Evolutionary conservation across 2,113 vertebrate species (phyloP).

Genomic region (Cercopithecus mona): DNA sequence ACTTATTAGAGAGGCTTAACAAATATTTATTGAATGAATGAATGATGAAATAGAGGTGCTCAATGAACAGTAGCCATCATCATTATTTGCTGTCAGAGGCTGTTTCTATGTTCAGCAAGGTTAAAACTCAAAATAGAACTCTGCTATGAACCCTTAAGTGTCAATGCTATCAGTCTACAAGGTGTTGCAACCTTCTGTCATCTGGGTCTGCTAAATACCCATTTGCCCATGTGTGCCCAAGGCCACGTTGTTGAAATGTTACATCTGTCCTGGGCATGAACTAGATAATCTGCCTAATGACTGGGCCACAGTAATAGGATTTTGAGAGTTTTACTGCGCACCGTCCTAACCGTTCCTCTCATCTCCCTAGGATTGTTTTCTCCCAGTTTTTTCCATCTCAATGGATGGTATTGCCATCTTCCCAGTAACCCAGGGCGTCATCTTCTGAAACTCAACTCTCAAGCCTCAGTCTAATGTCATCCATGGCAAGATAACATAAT

Average conservation of each 20-base stretch:
- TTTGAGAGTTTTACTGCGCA: not conserved
- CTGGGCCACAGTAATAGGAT: too few relatives aligned
- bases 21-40: not conserved
- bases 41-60: not conserved
- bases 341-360: not conserved
- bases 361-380: not conserved
- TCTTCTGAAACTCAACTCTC: not conserved
- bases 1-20: not conserved
- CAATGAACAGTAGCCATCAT: not conserved
- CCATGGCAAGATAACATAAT: not conserved
- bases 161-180: not conserved
- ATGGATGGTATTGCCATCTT: not conserved
- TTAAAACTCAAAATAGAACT: not conserved
- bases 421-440: too few relatives aligned
- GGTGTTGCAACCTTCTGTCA: too few relatives aligned
- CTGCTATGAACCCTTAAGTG: not conserved
- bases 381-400: not conserved
- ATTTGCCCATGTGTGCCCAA: rapidly evolving
- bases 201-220: not conserved
- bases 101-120: not conserved
- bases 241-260: not conserved
- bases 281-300: too few relatives aligned
- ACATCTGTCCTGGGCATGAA: rapidly evolving
- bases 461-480: not conserved
- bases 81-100: not conserved